phyloP scores from a whole-genome alignment of 35 echinoderm and acorn worm genomes.

The Diadema setosum region DNA sequence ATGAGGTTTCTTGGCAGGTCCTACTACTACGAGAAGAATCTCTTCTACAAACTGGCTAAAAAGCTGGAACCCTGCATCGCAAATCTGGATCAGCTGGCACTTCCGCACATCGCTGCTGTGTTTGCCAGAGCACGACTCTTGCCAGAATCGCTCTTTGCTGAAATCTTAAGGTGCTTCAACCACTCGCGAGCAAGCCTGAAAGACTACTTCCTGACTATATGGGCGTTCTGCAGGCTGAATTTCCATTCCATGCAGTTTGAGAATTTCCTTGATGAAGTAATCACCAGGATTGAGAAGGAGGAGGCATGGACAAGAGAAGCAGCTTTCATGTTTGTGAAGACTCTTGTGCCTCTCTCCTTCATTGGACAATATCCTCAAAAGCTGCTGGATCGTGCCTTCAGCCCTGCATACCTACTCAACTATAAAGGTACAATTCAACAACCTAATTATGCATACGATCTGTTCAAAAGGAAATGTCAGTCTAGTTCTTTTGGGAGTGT shows the following conservation, averaged over 20 bases:
- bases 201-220: constrained; percentile 55
- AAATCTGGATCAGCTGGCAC: neutral
- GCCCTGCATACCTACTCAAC: constrained; percentile 2
- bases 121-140: constrained; percentile 28
- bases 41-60: neutral
- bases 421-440: too few species aligned
- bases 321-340: constrained; percentile 32
- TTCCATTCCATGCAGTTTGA: constrained; percentile 44
- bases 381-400: constrained; percentile 47
- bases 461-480: too few species aligned
- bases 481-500: too few species aligned
- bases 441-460: too few species aligned
- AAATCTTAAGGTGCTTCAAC: neutral
- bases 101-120: constrained; percentile 1
- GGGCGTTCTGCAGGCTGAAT: constrained; percentile 70
- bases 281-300: neutral
- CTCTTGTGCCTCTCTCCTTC: constrained; percentile 56
- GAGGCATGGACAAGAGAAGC: neutral
- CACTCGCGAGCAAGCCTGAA: constrained; percentile 21
- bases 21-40: neutral
- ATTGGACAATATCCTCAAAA: constrained; percentile 45
- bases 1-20: constrained; percentile 26
- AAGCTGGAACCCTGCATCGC: neutral
- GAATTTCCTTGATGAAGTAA: constrained; percentile 32
- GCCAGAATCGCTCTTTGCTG: constrained; percentile 14